Conservation (phyloP, 2,888 invertebrate species). For the Theretra japonica region DNA sequence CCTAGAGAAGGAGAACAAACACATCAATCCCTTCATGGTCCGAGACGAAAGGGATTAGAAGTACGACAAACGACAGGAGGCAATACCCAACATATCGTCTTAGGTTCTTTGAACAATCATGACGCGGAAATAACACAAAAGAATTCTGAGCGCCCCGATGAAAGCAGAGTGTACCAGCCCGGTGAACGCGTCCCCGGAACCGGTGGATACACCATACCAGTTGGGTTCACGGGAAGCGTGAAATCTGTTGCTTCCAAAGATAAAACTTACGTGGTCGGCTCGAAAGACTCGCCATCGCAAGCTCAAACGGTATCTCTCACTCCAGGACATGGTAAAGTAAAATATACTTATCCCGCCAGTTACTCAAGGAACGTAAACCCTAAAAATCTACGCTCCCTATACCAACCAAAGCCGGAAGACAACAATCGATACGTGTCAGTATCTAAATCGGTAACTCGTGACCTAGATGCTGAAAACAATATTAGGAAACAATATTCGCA, state of each 20-base stretch:
- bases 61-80: constrained; percentile 79
- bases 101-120: constrained; percentile 85
- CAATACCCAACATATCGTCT: constrained; percentile 86
- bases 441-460: constrained; percentile 91
- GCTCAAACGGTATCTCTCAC: constrained; percentile 86
- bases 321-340: constrained; percentile 79
- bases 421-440: constrained; percentile 90
- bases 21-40: constrained; percentile 67
- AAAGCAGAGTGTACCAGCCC: constrained; percentile 86
- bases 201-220: constrained; percentile 87
- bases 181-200: constrained; percentile 88
- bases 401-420: constrained; percentile 70
- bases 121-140: constrained; percentile 86
- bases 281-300: constrained; percentile 86
- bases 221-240: constrained; percentile 87
- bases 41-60: constrained; percentile 66
- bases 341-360: constrained; percentile 61
- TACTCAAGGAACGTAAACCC: constrained; percentile 64
- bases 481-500: constrained; percentile 90
- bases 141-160: constrained; percentile 78
- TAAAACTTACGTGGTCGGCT: constrained; percentile 84
- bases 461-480: constrained; percentile 85
- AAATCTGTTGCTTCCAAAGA: constrained; percentile 87
- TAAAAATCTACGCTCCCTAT: constrained; percentile 70
- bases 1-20: constrained; percentile 67